A percentile compares a stretch with the other conserved stretches of the same genome.
Evolutionary conservation across 1,140 invertebrate species (phyloP).

Genomic region (Manduca sexta): DNA sequence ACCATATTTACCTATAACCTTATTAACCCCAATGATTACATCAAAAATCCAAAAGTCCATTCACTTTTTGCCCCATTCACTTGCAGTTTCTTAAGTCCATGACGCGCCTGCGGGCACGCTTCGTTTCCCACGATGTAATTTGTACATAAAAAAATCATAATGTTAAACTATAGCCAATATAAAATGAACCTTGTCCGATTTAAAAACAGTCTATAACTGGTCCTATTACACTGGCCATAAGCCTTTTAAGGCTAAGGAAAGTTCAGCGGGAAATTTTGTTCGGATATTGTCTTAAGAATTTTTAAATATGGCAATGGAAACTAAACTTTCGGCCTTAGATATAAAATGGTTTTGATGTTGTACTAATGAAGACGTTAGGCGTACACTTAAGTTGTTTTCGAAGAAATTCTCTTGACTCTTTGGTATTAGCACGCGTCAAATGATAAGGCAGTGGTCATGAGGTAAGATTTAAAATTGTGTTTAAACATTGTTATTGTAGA

Average conservation of each 20-base stretch:
- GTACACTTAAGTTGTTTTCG: constrained; percentile 24
- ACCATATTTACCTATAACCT: not conserved
- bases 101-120: constrained; percentile 31
- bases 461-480: too few relatives aligned
- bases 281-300: constrained; percentile 28
- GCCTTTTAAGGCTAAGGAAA: too few relatives aligned
- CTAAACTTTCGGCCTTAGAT: constrained; percentile 14
- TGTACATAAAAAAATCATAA: constrained; percentile 12
- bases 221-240: too few relatives aligned
- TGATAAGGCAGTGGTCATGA: constrained; percentile 12
- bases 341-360: constrained; percentile 17
- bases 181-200: not conserved
- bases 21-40: not conserved
- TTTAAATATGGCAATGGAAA: constrained; percentile 13
- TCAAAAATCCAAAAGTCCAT: constrained; percentile 17
- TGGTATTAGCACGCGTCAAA: constrained; percentile 37
- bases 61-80: constrained; percentile 35
- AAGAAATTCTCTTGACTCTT: constrained; percentile 30
- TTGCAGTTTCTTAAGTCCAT: constrained; percentile 28
- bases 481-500: too few relatives aligned
- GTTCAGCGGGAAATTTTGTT: not conserved
- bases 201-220: not conserved
- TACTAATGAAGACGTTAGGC: constrained; percentile 38
- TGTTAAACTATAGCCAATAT: not conserved
- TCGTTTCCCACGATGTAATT: constrained; percentile 36